These are phyloP conservation scores for Strix uralensis DNA, from an alignment of 2,113 vertebrate species.

Conservation along the genomic window DNA sequence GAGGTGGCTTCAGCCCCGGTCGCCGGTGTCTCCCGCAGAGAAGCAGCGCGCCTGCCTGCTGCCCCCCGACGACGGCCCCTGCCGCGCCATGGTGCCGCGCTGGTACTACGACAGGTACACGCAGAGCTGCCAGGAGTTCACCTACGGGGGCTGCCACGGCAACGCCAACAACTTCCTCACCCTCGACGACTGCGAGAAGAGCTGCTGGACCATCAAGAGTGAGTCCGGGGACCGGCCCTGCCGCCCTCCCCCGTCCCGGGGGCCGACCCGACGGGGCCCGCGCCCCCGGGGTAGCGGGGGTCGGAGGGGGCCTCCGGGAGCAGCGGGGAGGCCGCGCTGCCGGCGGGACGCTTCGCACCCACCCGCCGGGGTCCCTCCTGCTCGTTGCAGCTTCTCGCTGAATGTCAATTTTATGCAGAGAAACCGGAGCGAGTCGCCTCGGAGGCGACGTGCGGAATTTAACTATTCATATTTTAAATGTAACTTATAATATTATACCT, in stretches of 20 bases:
- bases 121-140: conserved; percentile 83
- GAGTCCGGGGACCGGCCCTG: conserved; percentile 38
- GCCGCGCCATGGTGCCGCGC: conserved; percentile 70
- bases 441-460: rapidly evolving
- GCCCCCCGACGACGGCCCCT: conserved; percentile 78
- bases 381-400: not conserved
- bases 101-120: conserved; percentile 86
- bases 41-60: conserved; percentile 80
- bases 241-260: not conserved
- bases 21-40: conserved; percentile 19
- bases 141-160: conserved; percentile 86
- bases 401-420: not conserved
- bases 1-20: not conserved
- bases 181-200: conserved; percentile 77
- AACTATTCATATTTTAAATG: not conserved
- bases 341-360: not conserved
- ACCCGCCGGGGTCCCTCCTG: too few species aligned
- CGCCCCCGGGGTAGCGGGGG: not conserved
- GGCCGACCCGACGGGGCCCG: too few species aligned
- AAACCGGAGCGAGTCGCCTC: not conserved
- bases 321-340: not conserved
- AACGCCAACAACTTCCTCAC: conserved; percentile 88
- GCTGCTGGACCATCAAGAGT: conserved; percentile 87
- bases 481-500: not conserved
- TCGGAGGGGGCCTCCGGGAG: not conserved